Evolutionary conservation across 2,888 invertebrate genomes (phyloP).

Genomic region (Eurytoma californica): DNA sequence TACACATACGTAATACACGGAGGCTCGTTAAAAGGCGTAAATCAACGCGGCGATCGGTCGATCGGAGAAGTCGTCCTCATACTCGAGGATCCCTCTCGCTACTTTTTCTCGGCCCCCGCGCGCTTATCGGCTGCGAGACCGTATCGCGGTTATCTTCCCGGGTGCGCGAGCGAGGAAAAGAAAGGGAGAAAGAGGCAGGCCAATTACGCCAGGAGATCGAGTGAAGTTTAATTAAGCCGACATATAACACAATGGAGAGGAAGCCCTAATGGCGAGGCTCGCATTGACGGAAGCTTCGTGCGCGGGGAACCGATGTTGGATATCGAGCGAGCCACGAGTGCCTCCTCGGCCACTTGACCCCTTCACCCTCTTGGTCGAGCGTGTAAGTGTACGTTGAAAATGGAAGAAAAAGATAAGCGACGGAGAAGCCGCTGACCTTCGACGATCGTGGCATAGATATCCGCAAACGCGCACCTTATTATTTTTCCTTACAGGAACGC

Average conservation of each 20-base stretch:
- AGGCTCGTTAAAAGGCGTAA: conserved; percentile 48
- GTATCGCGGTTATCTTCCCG: conserved; percentile 38
- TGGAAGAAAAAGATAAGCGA: conserved; percentile 1
- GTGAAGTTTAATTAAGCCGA: conserved; percentile 62
- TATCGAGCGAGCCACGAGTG: conserved; percentile 35
- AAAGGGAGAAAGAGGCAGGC: conserved; percentile 33
- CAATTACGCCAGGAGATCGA: conserved; percentile 59
- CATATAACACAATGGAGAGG: conserved; percentile 55
- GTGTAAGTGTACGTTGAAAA: background rate
- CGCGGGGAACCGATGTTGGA: no score
- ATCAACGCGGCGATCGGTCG: conserved; percentile 55
- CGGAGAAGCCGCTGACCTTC: conserved; percentile 55
- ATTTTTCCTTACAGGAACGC: conserved; percentile 53
- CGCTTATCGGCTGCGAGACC: conserved; percentile 5
- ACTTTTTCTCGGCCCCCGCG: background rate
- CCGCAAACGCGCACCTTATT: conserved; percentile 53
- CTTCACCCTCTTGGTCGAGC: conserved; percentile 10
- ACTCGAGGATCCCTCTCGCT: background rate
- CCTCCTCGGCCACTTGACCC: conserved; percentile 30
- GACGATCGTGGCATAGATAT: conserved; percentile 60
- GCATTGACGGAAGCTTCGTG: conserved; percentile 27
- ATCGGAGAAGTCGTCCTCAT: conserved; percentile 2
- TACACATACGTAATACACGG: conserved; percentile 13
- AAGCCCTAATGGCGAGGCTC: conserved; percentile 43
- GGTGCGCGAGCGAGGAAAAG: conserved; percentile 31